A percentile compares a stretch with the other conserved stretches of the same genome.
These are phyloP conservation scores for Synodontis membranacea DNA, from an alignment of 2,113 vertebrate species.

Conservation along the genomic window DNA sequence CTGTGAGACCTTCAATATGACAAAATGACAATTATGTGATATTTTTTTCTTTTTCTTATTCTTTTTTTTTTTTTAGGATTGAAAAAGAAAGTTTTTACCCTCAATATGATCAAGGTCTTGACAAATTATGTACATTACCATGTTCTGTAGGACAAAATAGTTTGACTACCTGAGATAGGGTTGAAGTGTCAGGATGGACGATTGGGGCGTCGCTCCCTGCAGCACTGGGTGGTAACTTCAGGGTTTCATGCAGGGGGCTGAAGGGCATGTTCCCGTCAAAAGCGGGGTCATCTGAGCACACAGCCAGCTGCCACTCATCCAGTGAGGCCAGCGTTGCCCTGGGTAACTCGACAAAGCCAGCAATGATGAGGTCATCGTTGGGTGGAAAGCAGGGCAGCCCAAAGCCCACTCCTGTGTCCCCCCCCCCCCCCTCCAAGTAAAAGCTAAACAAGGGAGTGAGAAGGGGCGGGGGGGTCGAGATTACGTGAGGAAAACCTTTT, in stretches of 20 bases:
- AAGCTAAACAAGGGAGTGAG: conserved; percentile 27
- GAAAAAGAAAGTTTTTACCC: no score
- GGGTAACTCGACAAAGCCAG: conserved; percentile 60
- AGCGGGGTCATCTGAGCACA: conserved; percentile 53
- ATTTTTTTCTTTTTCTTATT: no score
- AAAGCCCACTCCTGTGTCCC: conserved; percentile 41
- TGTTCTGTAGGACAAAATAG: background rate
- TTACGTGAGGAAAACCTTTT: conserved; percentile 55
- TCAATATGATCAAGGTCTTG: background rate
- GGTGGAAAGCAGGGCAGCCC: conserved; percentile 49
- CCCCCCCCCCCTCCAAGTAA: conserved; percentile 14
- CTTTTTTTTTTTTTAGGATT: no score
- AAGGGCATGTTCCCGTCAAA: conserved; percentile 60
- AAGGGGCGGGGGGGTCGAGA: conserved; percentile 41
- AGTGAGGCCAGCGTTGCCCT: conserved; percentile 56
- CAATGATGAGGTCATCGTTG: conserved; percentile 61
- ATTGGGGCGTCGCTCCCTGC: conserved; percentile 25
- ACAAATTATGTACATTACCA: background rate
- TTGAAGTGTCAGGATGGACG: conserved; percentile 1
- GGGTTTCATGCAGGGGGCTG: conserved; percentile 47
- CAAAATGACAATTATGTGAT: no score
- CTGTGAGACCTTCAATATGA: background rate
- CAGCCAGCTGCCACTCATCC: conserved; percentile 60
- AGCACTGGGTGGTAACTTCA: conserved; percentile 49
- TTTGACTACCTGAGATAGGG: conserved; percentile 1